Conservation (phyloP, 1,140 invertebrate species). For the Cydia fagiglandana region DNA sequence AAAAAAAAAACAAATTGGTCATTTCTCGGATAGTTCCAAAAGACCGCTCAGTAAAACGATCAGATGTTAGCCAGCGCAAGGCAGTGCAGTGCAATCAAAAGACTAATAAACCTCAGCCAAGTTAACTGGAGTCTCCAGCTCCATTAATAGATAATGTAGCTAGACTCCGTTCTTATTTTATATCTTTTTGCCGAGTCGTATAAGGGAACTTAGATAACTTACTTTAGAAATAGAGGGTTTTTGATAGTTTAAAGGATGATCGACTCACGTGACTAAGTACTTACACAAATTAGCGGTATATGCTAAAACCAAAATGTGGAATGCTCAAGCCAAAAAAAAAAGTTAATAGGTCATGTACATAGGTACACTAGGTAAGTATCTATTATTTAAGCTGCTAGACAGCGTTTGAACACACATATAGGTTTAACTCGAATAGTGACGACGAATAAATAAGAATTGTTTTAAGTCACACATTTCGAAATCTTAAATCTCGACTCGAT, state of each 20-base stretch:
- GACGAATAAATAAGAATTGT: not conserved
- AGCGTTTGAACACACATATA: not conserved
- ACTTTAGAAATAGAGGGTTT: no score
- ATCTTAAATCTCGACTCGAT: slow-evolving; percentile 36
- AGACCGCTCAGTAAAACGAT: not conserved
- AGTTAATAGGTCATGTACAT: not conserved
- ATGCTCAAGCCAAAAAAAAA: not conserved
- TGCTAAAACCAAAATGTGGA: not conserved
- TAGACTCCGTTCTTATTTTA: not conserved
- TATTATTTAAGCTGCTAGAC: no score
- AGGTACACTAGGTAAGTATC: not conserved
- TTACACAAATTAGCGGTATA: no score
- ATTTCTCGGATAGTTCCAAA: not conserved
- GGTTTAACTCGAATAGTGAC: not conserved
- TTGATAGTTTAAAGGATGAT: no score
- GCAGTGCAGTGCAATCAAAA: slow-evolving; percentile 15
- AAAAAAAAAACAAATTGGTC: no score
- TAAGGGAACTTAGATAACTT: not conserved
- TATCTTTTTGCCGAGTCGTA: not conserved
- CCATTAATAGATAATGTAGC: slow-evolving; percentile 6
- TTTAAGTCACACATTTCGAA: slow-evolving; percentile 34
- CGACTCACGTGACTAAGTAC: no score
- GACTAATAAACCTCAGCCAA: slow-evolving; percentile 1
- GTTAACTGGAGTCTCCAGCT: not conserved
- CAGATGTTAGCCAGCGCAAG: not conserved